phyloP scores from a whole-genome alignment of 2,113 vertebrate species.

The Peromyscus leucopus region DNA sequence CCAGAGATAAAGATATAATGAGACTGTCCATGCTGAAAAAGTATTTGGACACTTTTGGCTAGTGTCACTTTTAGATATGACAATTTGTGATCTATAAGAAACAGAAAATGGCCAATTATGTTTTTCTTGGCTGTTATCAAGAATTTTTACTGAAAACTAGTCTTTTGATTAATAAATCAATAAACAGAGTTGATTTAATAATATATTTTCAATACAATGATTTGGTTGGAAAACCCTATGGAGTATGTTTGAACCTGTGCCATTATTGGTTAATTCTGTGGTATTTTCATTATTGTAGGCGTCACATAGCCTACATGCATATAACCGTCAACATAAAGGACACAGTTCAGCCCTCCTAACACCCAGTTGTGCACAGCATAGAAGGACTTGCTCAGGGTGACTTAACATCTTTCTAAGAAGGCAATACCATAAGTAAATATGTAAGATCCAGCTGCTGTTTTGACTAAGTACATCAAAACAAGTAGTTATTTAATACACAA shows the following conservation, averaged over 20 bases:
- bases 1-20: not conserved
- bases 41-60: not conserved
- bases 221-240: not conserved
- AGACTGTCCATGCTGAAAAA: not conserved
- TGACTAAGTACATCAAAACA: not conserved
- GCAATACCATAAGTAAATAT: not conserved
- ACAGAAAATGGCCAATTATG: not conserved
- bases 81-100: constrained; percentile 1
- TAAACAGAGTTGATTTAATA: constrained; percentile 16
- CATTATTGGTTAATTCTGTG: not conserved
- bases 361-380: not conserved
- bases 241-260: not conserved
- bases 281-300: not conserved
- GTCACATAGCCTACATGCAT: not conserved
- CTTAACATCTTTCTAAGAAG: constrained; percentile 21
- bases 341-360: not conserved
- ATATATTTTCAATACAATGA: not conserved
- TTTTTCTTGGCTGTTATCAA: constrained; percentile 19
- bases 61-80: not conserved
- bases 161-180: constrained; percentile 8
- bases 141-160: constrained; percentile 35
- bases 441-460: not conserved
- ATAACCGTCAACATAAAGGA: not conserved
- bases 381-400: not conserved
- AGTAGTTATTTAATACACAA: not conserved